Base-by-base conservation (phyloP, 2,797 vertebrate genomes). In the Geotria australis region DNA sequence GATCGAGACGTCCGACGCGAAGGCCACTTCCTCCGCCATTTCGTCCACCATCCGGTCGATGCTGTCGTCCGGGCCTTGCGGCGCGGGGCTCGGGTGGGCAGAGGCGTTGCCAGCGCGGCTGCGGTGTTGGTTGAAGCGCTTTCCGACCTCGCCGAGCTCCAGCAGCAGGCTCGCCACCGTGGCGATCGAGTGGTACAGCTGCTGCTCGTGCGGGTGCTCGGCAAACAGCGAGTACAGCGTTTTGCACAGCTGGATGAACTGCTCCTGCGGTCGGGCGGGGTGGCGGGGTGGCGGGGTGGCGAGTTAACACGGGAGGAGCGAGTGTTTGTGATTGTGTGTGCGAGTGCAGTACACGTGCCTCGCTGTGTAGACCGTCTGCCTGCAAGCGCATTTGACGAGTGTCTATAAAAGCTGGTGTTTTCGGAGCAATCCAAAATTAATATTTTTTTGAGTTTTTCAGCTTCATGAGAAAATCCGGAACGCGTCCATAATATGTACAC, bases 161-260 rank as follows among this genome's bases (percentile, higher is more conserved):
- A 98, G 72, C 2, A 98, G 77, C 55, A 98, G 76, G 62, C 85
- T 94, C 62, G 89, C 89, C 38, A 96, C 89, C 0, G 89, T 94
- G 65, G 89, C 89, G 1, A 96, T 94, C 60, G 84, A 76, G 7
- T 96, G 89, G 64, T 96, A 98, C 47, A 98, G 69, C 64, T 81
- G 76, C 70, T 95, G 85, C 66, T 98, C 86, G 57, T 65, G 66
- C 0, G 76, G 68, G 62, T 94, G 85, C 65, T 93, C 85, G 24
- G n/a, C 51, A 70, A 98, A 98, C 88, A 98, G 84, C 70, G 88
- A 94, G 71, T 98, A 98, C 8, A 98, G 76, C 0, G 85, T 93
- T 68, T 98, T 98, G 69, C 89, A 98, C 47, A 98, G 62, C 71
- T 93, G 86, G 3, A 96, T 96, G 68, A 98, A 98, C 63, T 98